phyloP scores from a whole-genome alignment of 2,888 invertebrate genomes.

The Nysson spinosus region DNA sequence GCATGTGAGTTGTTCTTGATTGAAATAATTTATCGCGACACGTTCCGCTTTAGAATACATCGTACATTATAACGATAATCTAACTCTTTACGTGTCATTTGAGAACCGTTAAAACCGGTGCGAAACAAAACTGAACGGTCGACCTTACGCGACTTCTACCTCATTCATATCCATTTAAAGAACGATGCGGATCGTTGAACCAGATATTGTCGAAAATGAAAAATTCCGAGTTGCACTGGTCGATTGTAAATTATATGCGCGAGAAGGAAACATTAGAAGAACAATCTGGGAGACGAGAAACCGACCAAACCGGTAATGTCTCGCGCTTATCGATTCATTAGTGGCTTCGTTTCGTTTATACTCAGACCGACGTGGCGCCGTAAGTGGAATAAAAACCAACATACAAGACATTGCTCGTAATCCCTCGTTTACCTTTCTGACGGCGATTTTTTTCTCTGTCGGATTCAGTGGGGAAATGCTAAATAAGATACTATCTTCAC shows the following conservation, averaged over 20 bases:
- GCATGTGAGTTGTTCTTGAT: no score
- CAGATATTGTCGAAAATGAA: conserved; percentile 16
- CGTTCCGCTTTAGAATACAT: no score
- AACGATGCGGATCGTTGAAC: conserved; percentile 12
- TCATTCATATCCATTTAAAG: conserved; percentile 7
- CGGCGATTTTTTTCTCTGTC: background rate
- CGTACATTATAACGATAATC: no score
- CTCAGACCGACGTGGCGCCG: conserved; percentile 10
- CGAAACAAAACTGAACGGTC: background rate
- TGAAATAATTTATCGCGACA: no score
- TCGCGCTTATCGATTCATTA: conserved; percentile 52
- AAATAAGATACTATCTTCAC: conserved; percentile 3
- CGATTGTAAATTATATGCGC: conserved; percentile 7
- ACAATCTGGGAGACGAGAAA: conserved; percentile 6
- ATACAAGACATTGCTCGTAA: conserved; percentile 2
- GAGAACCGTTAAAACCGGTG: no score
- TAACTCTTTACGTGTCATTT: no score
- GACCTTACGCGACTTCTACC: background rate
- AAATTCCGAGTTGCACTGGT: conserved; percentile 13
- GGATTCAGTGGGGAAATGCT: conserved; percentile 5
- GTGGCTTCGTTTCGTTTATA: conserved; percentile 11
- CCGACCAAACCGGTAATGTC: conserved; percentile 23
- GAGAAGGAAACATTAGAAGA: conserved; percentile 9
- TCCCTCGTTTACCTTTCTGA: background rate
- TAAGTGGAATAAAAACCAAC: conserved; percentile 26